Conservation (phyloP, 30 jellyfish, hydroid and myxozoan species). For the Aurelia coerulea region DNA sequence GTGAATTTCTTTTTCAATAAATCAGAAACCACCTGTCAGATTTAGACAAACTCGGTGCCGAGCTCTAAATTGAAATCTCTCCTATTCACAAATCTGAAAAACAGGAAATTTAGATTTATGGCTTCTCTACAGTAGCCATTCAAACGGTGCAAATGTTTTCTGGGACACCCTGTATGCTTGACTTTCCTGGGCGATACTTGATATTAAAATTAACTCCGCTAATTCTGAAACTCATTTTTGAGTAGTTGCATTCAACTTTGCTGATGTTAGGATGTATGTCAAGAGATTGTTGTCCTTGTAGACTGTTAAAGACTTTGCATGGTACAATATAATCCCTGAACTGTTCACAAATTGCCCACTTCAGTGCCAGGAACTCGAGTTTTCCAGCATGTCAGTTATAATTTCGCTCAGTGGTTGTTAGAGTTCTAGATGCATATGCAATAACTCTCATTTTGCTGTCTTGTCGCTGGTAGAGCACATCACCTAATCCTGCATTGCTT, state of each 20-base stretch:
- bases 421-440: too few relatives aligned
- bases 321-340: slow-evolving; percentile 38
- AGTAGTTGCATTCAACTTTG: not conserved
- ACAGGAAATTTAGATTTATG: too few relatives aligned
- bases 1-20: too few relatives aligned
- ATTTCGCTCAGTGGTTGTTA: too few relatives aligned
- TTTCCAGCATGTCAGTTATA: too few relatives aligned
- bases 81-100: too few relatives aligned
- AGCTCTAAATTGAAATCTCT: not conserved
- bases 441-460: too few relatives aligned
- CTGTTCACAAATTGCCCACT: slow-evolving; percentile 71
- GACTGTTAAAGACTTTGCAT: slow-evolving; percentile 43
- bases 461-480: too few relatives aligned
- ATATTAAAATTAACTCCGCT: slow-evolving; percentile 3
- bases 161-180: not conserved
- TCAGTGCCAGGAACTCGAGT: slow-evolving; percentile 6
- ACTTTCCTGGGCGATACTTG: not conserved
- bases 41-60: not conserved
- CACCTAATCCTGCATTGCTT: too few relatives aligned
- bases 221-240: not conserved
- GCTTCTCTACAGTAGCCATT: too few relatives aligned
- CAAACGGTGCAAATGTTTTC: too few relatives aligned
- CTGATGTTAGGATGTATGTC: slow-evolving; percentile 16
- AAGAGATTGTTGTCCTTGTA: slow-evolving; percentile 42
- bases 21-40: too few relatives aligned